These are phyloP conservation scores for Blastomussa wellsi DNA, from an alignment of 92 coral and sea anemone genomes.

Conservation along the genomic window DNA sequence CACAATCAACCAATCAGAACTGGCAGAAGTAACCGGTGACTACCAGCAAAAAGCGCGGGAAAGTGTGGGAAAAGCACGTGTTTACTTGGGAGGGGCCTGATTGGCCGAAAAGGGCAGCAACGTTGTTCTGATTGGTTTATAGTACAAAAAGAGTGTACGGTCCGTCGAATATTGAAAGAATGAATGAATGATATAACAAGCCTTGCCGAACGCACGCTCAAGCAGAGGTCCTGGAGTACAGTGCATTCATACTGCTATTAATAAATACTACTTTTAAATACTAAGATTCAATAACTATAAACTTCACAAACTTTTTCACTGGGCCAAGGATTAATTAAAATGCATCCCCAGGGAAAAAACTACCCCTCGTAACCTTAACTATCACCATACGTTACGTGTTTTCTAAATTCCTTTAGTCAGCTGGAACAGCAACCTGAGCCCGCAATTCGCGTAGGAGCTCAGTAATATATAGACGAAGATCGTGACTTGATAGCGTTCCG, in stretches of 20 bases:
- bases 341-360: neutral
- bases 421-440: neutral
- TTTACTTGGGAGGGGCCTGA: neutral
- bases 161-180: neutral
- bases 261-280: conserved; percentile 50
- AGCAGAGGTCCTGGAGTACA: neutral
- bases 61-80: neutral
- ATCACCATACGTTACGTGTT: neutral
- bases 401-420: neutral
- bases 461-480: neutral
- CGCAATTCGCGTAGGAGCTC: neutral
- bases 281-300: neutral
- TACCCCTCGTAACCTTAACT: neutral
- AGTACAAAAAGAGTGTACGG: neutral
- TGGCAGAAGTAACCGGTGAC: neutral
- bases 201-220: neutral
- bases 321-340: neutral
- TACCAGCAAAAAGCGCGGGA: no score
- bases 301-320: neutral
- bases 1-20: neutral
- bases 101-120: neutral
- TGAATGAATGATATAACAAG: neutral
- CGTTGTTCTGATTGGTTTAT: neutral
- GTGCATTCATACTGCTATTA: neutral
- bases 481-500: neutral